Evolutionary conservation across 1,140 invertebrate genomes (phyloP).

Genomic region (Listronotus bonariensis): DNA sequence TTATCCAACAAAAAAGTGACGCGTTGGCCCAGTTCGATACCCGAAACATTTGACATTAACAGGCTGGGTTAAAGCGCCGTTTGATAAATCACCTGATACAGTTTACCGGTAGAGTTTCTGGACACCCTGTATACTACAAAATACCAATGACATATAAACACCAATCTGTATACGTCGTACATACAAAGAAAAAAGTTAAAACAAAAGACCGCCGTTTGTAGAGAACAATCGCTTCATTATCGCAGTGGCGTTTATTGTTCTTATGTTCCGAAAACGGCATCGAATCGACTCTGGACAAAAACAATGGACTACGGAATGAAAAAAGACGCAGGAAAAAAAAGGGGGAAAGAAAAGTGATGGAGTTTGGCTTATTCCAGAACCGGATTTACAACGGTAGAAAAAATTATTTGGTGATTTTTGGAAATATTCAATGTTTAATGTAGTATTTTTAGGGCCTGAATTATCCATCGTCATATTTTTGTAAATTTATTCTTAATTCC

Average conservation of each 20-base stretch:
- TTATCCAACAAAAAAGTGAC: too few relatives aligned
- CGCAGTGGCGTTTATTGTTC: constrained; percentile 10
- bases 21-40: too few relatives aligned
- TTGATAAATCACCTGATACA: too few relatives aligned
- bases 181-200: neutral
- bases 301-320: neutral
- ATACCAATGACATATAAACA: neutral
- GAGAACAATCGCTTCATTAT: constrained; percentile 10
- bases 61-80: too few relatives aligned
- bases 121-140: too few relatives aligned
- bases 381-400: neutral
- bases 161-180: neutral
- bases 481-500: too few relatives aligned
- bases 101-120: too few relatives aligned
- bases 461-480: too few relatives aligned
- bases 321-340: neutral
- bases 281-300: neutral
- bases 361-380: constrained; percentile 1
- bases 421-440: too few relatives aligned
- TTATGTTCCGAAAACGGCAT: constrained; percentile 10
- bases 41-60: too few relatives aligned
- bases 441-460: too few relatives aligned
- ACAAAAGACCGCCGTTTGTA: constrained; percentile 1
- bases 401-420: too few relatives aligned
- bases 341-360: neutral